Evolutionary conservation across 2,797 vertebrate species (phyloP), one percentile per base, ranked within the genome.

Genomic region (Otus scops): DNA sequence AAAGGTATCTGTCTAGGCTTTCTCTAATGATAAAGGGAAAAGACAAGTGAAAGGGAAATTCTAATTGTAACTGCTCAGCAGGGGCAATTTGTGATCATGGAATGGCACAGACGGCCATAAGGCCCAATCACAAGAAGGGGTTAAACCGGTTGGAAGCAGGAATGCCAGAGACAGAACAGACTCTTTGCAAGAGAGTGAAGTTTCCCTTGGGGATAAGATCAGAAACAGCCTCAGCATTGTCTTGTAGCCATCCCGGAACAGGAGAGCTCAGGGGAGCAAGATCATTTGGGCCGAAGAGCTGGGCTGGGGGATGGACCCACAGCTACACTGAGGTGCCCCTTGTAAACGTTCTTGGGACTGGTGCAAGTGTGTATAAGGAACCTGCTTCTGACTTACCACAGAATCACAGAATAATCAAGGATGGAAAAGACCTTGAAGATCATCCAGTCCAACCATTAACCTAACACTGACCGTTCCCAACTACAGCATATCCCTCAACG

Each of bases 181-280:
- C 0, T 0, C 27, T 16, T 67, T 56, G 16, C 18, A 48, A 48
- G 13, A n/a, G 24, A 32, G 3, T 34, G 15, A 91, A 51, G n/a
- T 47, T 69, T 65, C 26, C 27, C 20, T 74, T 41, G 10, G 56
- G 16, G 20, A 54, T 32, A 59, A 70, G 38, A 11, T 13, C 27
- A 64, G 32, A 36, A 24, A 15, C 48, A 91, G 24, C 6, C 12
- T 63, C 34, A 47, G 8, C 23, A 32, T 2, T 56, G 12, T 24
- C 19, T 19, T 32, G 20, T 7, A n/a, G 50, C 30, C n/a, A 36
- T 19, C 16, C 27, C 53, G 65, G 36, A 81, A 28, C 0, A 6
- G 30, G 27, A 82, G 21, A 0, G 0, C 30, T 19, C n/a, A 26
- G 26, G 7, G 5, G 6, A 23, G 9, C 21, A 41, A 43, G 9